Evolutionary conservation across 2,888 invertebrate genomes (phyloP), one percentile per base, ranked within the genome.

Genomic region (Coelopa pilipes): DNA sequence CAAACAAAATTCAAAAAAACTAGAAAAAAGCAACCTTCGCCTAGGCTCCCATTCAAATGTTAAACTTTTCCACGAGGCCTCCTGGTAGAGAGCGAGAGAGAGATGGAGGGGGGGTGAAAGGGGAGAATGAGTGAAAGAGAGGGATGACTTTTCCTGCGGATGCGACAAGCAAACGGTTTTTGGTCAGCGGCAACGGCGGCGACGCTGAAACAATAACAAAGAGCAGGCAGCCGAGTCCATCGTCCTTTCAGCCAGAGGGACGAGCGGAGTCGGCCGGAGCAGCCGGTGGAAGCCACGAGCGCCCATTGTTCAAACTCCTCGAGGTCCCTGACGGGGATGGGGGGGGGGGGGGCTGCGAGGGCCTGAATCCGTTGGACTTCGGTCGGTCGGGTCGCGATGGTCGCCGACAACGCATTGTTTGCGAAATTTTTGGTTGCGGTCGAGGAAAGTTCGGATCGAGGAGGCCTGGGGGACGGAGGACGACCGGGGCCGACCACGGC

Each of bases 131-230:
- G n/a, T n/a, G n/a, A n/a, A n/a, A 34, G 34, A 34, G 34, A 34
- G 34, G 34, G 34, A 34, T 17, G 17, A 47, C 50, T 50, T 46
- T 55, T 59, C 59, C 47, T 59, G 19, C 45, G 57, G 57, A 69
- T 57, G 69, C 69, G 57, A 50, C 50, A 66, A 50, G 66, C 66
- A 50, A 50, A 66, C 50, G 34, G 66, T 19, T 49, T 66, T 66
- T 66, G 66, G 66, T 66, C 66, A 66, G 21, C 47, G n/a, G 7
- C 24, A 11, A 67, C 34, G 55, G 9, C 11, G 9, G n/a, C 67
- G 34, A 53, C 24, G 19, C 45, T 15, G 19, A 19, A 62, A 15
- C 46, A 46, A 63, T 46, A 57, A 46, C 63, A 63, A 24, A 63
- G 1, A 63, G 15, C 63, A 47, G 2, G 34, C 9, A 49, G 19